Conservation (phyloP, 2,888 invertebrate species). For the Calameuta filiformis region DNA sequence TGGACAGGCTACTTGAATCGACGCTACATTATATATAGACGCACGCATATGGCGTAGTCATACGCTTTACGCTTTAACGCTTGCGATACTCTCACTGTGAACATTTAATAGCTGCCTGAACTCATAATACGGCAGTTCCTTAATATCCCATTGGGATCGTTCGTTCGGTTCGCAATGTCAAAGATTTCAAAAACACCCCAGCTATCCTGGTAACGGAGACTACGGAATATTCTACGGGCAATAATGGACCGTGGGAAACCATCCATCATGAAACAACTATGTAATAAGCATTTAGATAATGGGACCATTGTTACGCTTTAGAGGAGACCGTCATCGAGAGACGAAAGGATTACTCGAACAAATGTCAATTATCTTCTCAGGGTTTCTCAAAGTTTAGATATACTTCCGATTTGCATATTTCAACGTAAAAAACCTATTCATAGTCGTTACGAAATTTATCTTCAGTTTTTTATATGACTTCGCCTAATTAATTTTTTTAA, state of each 20-base stretch:
- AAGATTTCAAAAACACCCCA: conserved; percentile 8
- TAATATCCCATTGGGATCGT: neutral
- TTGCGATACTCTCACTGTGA: neutral
- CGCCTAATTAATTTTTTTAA: neutral
- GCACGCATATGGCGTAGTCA: conserved; percentile 17
- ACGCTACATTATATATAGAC: conserved; percentile 28
- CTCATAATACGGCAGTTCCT: neutral
- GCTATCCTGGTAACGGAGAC: conserved; percentile 1
- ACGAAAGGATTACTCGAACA: conserved; percentile 26
- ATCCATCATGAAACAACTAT: conserved; percentile 24
- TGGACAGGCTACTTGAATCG: conserved; percentile 21
- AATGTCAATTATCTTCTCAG: conserved; percentile 24
- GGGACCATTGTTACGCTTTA: conserved; percentile 26
- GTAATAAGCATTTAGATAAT: conserved; percentile 37
- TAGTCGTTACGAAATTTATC: neutral
- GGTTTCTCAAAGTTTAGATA: neutral
- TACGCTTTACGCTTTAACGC: neutral
- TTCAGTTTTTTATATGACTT: neutral
- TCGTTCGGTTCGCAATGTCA: neutral
- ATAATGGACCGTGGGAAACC: conserved; percentile 33
- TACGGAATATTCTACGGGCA: conserved; percentile 1
- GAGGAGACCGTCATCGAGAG: conserved; percentile 13
- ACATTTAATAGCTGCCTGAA: neutral
- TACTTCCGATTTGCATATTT: neutral
- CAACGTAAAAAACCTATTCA: neutral